These are phyloP conservation scores for Xenopus petersii DNA, from an alignment of 2,797 vertebrate species.

Conservation along the genomic window DNA sequence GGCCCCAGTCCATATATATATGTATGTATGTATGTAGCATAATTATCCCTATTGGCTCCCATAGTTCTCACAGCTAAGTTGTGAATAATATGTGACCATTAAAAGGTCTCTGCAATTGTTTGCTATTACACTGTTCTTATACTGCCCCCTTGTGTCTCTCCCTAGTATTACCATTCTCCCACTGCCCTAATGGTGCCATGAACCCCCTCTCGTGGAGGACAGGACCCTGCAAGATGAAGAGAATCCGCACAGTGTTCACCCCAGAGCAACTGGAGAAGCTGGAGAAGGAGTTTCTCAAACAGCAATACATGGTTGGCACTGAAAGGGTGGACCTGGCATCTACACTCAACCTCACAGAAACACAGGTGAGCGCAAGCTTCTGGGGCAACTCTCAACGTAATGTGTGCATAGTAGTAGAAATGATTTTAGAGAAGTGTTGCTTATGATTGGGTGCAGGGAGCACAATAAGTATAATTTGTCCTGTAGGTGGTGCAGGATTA, in stretches of 20 bases:
- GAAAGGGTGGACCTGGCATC: constrained; percentile 67
- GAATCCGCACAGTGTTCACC: constrained; percentile 68
- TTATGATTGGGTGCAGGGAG: too few species aligned
- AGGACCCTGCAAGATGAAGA: constrained; percentile 58
- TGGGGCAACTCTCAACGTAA: too few species aligned
- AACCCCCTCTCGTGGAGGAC: constrained; percentile 49
- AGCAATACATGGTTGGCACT: constrained; percentile 72
- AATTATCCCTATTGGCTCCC: too few species aligned
- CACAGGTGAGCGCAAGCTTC: constrained; percentile 60
- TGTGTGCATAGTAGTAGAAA: too few species aligned
- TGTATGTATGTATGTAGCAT: too few species aligned
- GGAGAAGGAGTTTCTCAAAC: constrained; percentile 69
- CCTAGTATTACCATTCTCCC: constrained; percentile 57
- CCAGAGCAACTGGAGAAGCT: constrained; percentile 68
- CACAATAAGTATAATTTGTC: too few species aligned
- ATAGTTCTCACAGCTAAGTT: too few species aligned
- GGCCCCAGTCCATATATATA: too few species aligned
- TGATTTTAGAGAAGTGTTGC: too few species aligned
- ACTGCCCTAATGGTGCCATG: constrained; percentile 17
- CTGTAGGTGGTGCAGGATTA: too few species aligned
- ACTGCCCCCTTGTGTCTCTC: constrained; percentile 21
- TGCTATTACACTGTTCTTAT: background rate
- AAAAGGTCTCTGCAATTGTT: too few species aligned
- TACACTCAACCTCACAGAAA: constrained; percentile 66
- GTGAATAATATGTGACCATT: too few species aligned